Conservation (phyloP, 1,140 invertebrate genomes). For the Planococcus citri region DNA sequence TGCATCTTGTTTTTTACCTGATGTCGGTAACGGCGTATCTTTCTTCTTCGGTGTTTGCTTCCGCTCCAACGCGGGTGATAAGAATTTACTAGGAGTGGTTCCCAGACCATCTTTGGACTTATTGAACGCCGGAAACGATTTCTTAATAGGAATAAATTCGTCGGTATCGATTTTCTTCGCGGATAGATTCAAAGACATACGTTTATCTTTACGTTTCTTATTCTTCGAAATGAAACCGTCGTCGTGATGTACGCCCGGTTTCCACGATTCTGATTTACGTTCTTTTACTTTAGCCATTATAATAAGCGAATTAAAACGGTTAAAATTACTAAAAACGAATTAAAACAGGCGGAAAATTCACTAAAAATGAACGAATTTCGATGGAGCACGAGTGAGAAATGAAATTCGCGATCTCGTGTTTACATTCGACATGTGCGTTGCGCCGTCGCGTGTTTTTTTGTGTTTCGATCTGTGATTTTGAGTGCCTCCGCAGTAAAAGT, state of each 20-base stretch:
- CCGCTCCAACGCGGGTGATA: not conserved
- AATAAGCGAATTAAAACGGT: not conserved
- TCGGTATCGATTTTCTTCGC: constrained; percentile 1
- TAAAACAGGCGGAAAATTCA: no score
- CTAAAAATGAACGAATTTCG: no score
- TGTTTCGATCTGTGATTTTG: no score
- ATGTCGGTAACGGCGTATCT: not conserved
- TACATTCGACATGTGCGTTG: no score
- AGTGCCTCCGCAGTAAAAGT: no score
- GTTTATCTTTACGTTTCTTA: not conserved
- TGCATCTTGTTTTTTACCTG: no score
- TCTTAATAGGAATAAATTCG: not conserved
- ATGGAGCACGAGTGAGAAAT: no score
- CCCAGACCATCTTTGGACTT: not conserved
- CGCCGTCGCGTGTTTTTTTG: no score
- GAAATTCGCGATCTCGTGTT: no score
- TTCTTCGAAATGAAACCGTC: not conserved
- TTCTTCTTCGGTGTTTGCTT: not conserved
- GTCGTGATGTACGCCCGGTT: not conserved
- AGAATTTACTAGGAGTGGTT: not conserved
- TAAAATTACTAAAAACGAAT: not conserved
- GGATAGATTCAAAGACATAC: not conserved
- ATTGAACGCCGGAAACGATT: not conserved
- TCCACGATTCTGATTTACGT: not conserved
- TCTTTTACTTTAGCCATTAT: not conserved